Conservation (phyloP, 2,888 invertebrate species). For the Zaprionus bogoriensis region DNA sequence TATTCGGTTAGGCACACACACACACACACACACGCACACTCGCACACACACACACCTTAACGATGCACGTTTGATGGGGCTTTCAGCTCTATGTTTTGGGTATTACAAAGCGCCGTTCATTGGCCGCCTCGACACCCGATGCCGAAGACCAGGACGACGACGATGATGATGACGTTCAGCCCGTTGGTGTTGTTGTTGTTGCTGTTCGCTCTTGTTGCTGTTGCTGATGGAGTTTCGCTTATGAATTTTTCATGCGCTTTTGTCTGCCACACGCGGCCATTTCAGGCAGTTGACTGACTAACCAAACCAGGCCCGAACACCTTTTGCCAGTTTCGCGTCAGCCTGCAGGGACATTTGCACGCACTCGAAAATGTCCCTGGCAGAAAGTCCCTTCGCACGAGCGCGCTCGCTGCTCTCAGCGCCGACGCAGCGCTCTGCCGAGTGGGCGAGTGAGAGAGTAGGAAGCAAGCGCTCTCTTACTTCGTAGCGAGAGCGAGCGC, state of each 20-base stretch:
- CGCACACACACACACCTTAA: slow-evolving; percentile 44
- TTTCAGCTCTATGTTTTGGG: slow-evolving; percentile 34
- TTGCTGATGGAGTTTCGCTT: slow-evolving; percentile 22
- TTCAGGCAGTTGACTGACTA: slow-evolving; percentile 78
- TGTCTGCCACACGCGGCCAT: slow-evolving; percentile 78
- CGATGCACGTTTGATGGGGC: slow-evolving; percentile 11
- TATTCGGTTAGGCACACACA: slow-evolving; percentile 34
- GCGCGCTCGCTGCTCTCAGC: slow-evolving; percentile 39
- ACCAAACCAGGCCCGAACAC: slow-evolving; percentile 42
- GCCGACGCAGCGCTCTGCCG: slow-evolving; percentile 38
- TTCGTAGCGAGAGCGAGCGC: too few relatives aligned
- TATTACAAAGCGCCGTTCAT: slow-evolving; percentile 47
- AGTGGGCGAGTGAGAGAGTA: too few relatives aligned
- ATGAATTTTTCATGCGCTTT: slow-evolving; percentile 80
- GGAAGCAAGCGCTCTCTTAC: neutral
- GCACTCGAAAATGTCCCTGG: slow-evolving; percentile 35
- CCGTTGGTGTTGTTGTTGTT: slow-evolving; percentile 10
- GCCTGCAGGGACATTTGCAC: slow-evolving; percentile 1
- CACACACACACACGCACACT: slow-evolving; percentile 26
- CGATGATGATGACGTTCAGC: slow-evolving; percentile 25
- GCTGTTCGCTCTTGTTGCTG: neutral
- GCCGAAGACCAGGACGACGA: slow-evolving; percentile 22
- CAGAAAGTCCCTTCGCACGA: slow-evolving; percentile 4
- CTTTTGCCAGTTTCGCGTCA: slow-evolving; percentile 64
- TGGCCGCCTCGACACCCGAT: slow-evolving; percentile 52